phyloP scores from a whole-genome alignment of 92 coral and sea anemone species.

The Porites rus region DNA sequence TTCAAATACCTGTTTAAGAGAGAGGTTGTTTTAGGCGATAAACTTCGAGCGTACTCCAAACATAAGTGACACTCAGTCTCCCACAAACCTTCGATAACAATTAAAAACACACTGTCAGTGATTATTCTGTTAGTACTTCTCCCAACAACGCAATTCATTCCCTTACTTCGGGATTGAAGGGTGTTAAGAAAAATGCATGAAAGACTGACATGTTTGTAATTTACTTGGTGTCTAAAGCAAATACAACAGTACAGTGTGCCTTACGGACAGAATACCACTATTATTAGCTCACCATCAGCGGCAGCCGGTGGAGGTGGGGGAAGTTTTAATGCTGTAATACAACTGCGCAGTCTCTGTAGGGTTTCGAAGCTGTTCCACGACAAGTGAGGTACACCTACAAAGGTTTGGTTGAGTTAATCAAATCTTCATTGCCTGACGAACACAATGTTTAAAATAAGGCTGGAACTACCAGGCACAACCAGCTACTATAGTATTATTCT shows the following conservation, averaged over 20 bases:
- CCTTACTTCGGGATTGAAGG: no score
- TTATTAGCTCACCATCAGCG: conserved; percentile 76
- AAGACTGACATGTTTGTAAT: no score
- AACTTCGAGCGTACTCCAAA: conserved; percentile 67
- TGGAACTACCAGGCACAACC: no score
- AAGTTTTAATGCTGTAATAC: conserved; percentile 67
- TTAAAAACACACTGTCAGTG: background rate
- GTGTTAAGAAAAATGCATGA: no score
- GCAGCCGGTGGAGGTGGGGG: conserved; percentile 91
- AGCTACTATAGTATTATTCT: no score
- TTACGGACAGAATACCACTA: background rate
- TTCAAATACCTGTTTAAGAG: conserved; percentile 77
- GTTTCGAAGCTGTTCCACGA: conserved; percentile 86
- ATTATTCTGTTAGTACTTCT: no score
- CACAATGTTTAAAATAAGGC: no score
- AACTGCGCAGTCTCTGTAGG: conserved; percentile 60
- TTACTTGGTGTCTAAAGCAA: no score
- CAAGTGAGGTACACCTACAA: conserved; percentile 67
- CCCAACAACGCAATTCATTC: no score
- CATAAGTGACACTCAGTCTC: conserved; percentile 81
- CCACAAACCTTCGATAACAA: conserved; percentile 76
- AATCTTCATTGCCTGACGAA: no score
- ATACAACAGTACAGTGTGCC: no score
- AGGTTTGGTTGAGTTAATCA: background rate
- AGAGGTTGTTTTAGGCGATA: conserved; percentile 45